Evolutionary conservation across 53 echinoderm and acorn worm species (phyloP).

Genomic region (Hippasteria phrygiana): DNA sequence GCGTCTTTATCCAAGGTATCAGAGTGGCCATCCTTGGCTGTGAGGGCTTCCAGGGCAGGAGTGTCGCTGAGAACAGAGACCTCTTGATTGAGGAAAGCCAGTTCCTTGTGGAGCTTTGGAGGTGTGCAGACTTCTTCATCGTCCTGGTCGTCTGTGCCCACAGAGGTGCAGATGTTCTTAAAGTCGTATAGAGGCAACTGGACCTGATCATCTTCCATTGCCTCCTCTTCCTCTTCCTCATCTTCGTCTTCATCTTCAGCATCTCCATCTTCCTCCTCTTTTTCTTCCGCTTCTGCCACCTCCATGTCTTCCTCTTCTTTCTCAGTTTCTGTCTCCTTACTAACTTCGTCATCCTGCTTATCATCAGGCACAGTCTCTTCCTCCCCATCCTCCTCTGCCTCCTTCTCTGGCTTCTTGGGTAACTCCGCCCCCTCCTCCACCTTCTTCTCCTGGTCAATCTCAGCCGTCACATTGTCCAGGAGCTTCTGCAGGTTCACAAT

Average conservation of each 20-base stretch:
- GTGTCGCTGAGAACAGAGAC: constrained; percentile 73
- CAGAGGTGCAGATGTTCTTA: constrained; percentile 62
- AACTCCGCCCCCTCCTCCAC: constrained; percentile 64
- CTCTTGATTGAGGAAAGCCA: constrained; percentile 86
- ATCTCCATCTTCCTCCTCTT: constrained; percentile 58
- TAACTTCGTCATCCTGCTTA: constrained; percentile 56
- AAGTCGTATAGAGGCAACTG: constrained; percentile 62
- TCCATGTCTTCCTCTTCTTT: constrained; percentile 27
- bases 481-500: constrained; percentile 96
- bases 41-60: constrained; percentile 43
- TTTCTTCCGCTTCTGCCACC: constrained; percentile 52
- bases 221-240: constrained; percentile 61
- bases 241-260: constrained; percentile 60
- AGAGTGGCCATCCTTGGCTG: constrained; percentile 19
- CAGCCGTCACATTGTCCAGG: constrained; percentile 98
- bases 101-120: constrained; percentile 93
- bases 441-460: constrained; percentile 90
- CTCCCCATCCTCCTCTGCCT: constrained; percentile 15
- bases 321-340: constrained; percentile 35
- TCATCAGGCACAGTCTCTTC: constrained; percentile 39
- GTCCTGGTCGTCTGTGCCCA: constrained; percentile 56
- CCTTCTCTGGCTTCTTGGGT: constrained; percentile 50
- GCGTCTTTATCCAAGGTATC: constrained; percentile 36
- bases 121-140: constrained; percentile 86
- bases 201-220: constrained; percentile 32